Percentiles rank a stretch among this genome's conserved stretches.
These are phyloP conservation scores for Benthosema pterotum DNA, from an alignment of 2,797 vertebrate genomes.

Conservation along the genomic window DNA sequence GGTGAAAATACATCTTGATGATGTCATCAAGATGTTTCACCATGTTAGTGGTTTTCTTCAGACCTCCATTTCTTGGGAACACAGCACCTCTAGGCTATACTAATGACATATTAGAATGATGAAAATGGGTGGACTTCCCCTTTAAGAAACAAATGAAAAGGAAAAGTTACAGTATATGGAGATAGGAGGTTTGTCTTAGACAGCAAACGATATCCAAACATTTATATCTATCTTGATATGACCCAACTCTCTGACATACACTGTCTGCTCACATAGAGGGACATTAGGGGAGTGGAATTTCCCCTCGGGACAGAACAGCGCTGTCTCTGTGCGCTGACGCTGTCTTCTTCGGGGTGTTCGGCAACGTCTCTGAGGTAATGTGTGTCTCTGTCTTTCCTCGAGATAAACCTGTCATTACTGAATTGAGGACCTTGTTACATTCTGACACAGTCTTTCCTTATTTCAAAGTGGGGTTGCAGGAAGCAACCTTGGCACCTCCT, in stretches of 20 bases:
- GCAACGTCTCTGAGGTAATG: constrained; percentile 72
- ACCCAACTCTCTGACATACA: constrained; percentile 69
- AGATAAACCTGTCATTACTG: constrained; percentile 72
- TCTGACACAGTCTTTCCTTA: constrained; percentile 42
- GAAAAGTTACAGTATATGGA: too few species aligned
- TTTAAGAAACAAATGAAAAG: too few species aligned
- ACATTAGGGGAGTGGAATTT: constrained; percentile 74
- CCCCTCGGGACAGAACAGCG: constrained; percentile 70
- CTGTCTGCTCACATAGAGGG: constrained; percentile 68
- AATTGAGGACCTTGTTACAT: constrained; percentile 51
- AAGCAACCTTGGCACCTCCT: too few species aligned
- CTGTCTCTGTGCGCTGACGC: constrained; percentile 67
- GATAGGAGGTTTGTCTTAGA: too few species aligned
- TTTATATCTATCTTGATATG: constrained; percentile 63
- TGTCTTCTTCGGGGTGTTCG: constrained; percentile 58
- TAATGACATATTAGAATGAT: too few species aligned
- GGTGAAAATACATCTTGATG: too few species aligned
- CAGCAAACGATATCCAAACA: constrained; percentile 44
- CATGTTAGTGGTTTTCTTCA: too few species aligned
- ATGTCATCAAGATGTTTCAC: too few species aligned
- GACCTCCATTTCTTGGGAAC: too few species aligned
- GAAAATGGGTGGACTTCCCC: too few species aligned
- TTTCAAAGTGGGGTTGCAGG: constrained; percentile 10
- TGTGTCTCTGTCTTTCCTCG: constrained; percentile 69
- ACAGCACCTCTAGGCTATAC: too few species aligned